Conservation (phyloP, 2,888 invertebrate genomes). For the Steinernema hermaphroditum region DNA sequence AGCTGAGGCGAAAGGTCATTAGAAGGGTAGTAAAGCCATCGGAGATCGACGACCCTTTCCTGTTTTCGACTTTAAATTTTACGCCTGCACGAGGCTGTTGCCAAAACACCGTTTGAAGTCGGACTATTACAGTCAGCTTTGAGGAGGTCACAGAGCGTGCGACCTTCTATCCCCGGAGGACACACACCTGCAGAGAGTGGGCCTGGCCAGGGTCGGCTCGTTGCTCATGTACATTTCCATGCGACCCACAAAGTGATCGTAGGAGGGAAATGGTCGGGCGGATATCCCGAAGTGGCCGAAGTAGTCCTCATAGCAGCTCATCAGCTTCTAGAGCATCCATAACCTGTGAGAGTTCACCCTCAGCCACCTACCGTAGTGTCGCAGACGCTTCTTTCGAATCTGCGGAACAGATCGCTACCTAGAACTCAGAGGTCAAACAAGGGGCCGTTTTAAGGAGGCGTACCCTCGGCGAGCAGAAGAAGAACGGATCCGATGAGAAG, state of each 20-base stretch:
- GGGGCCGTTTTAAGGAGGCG: no score
- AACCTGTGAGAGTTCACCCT: neutral
- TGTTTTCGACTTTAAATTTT: no score
- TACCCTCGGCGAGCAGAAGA: neutral
- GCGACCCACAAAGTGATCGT: neutral
- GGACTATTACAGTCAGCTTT: no score
- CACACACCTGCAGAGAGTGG: conserved; percentile 7
- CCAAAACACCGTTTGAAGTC: no score
- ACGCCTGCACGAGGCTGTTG: no score
- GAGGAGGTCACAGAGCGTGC: no score
- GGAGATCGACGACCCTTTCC: neutral
- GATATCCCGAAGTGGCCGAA: conserved; percentile 25
- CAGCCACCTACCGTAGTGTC: no score
- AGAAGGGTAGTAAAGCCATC: neutral
- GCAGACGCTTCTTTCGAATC: no score
- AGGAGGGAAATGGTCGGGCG: neutral
- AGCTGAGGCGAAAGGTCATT: conserved; percentile 4
- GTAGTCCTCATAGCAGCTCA: conserved; percentile 12
- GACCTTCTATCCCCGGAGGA: no score
- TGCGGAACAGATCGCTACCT: no score
- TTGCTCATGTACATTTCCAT: conserved; percentile 2
- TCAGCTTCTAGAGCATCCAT: neutral
- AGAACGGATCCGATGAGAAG: neutral
- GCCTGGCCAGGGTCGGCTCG: conserved; percentile 8
- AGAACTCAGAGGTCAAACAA: no score